phyloP scores from a whole-genome alignment of 2,888 invertebrate genomes.

The Ichneumoninae sp. region DNA sequence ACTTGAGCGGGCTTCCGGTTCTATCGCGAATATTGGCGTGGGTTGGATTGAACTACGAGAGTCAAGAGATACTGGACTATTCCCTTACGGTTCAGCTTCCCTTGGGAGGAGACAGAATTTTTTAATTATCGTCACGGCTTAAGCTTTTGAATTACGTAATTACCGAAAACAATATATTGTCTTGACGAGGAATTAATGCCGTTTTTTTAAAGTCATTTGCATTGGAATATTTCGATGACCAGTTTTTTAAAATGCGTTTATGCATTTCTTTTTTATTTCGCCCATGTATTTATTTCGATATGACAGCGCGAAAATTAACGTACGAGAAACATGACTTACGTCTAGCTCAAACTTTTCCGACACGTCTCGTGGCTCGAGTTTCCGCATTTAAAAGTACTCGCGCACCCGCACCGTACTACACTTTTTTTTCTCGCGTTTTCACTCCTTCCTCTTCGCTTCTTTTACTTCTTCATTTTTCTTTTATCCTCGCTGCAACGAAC shows the following conservation, averaged over 20 bases:
- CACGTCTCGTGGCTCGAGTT: slow-evolving; percentile 53
- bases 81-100: neutral
- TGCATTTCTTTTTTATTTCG: slow-evolving; percentile 53
- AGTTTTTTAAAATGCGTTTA: slow-evolving; percentile 37
- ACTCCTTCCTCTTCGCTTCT: slow-evolving; percentile 42
- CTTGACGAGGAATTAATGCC: neutral
- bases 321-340: slow-evolving; percentile 66
- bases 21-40: neutral
- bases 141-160: no score
- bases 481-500: slow-evolving; percentile 40
- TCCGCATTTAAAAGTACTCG: slow-evolving; percentile 68
- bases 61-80: neutral
- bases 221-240: slow-evolving; percentile 13
- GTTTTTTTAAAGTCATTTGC: neutral
- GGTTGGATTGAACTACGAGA: neutral
- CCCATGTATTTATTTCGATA: slow-evolving; percentile 47
- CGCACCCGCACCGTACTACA: slow-evolving; percentile 46
- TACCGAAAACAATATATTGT: no score
- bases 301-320: slow-evolving; percentile 67
- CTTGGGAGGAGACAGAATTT: neutral
- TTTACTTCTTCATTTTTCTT: slow-evolving; percentile 9
- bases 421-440: slow-evolving; percentile 64
- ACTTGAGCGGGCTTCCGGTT: neutral
- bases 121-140: no score
- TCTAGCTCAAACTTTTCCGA: slow-evolving; percentile 65